Percentiles rank a stretch among this genome's conserved stretches.
Conservation (phyloP, 2,888 invertebrate genomes). For the Steinernema hermaphroditum region DNA sequence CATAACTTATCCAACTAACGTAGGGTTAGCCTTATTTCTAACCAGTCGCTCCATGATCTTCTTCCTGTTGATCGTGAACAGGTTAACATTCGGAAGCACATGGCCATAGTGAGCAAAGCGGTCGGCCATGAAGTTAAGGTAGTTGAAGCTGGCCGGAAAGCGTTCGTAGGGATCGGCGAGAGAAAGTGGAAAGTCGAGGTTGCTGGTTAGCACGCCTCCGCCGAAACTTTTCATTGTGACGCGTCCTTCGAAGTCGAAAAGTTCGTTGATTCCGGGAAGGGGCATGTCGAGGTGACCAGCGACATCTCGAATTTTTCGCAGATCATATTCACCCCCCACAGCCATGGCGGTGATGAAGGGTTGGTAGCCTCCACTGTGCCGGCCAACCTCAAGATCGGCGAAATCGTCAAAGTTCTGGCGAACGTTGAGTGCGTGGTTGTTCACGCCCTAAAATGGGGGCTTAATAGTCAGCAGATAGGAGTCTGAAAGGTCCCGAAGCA, state of each 20-base stretch:
- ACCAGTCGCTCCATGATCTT: conserved; percentile 56
- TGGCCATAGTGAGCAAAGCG: conserved; percentile 46
- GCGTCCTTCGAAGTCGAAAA: conserved; percentile 58
- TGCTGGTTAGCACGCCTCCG: conserved; percentile 55
- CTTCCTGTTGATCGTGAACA: conserved; percentile 53
- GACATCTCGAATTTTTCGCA: conserved; percentile 31
- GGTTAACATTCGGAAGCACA: conserved; percentile 54
- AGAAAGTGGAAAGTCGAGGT: conserved; percentile 57
- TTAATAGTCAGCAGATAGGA: not conserved
- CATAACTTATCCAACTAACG: conserved; percentile 57
- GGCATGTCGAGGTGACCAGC: conserved; percentile 39
- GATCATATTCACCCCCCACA: conserved; percentile 32
- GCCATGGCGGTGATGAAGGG: conserved; percentile 31
- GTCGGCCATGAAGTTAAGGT: conserved; percentile 36
- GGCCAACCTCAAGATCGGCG: conserved; percentile 52
- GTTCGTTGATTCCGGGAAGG: conserved; percentile 53
- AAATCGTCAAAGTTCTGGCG: conserved; percentile 54
- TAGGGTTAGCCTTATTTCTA: conserved; percentile 57
- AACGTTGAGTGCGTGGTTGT: conserved; percentile 54
- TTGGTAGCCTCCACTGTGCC: conserved; percentile 36
- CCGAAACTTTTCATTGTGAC: conserved; percentile 54
- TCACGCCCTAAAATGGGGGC: conserved; percentile 61
- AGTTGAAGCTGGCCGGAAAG: conserved; percentile 55
- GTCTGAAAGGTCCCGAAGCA: no score
- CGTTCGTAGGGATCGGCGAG: conserved; percentile 56